Percentiles rank a stretch among this genome's conserved stretches.
These are phyloP conservation scores for Thecophora atra DNA, from an alignment of 2,888 invertebrate species.

Conservation along the genomic window DNA sequence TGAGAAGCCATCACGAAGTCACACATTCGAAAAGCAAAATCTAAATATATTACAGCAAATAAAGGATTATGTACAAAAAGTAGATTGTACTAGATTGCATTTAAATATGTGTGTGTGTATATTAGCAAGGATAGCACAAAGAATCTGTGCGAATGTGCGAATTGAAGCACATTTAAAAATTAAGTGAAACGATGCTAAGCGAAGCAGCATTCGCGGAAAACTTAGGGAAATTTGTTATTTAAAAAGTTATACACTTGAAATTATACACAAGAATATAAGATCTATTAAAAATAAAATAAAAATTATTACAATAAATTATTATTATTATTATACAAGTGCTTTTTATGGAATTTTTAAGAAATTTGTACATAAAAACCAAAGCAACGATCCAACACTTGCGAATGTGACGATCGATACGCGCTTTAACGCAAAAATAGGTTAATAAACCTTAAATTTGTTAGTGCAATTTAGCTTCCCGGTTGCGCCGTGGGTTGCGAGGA, in stretches of 20 bases:
- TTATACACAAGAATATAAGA: conserved; percentile 21
- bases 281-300: too few species aligned
- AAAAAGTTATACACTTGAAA: conserved; percentile 4
- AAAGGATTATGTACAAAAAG: conserved; percentile 18
- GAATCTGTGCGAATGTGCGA: conserved; percentile 1
- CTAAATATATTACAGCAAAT: neutral
- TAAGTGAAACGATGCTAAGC: neutral
- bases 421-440: too few species aligned
- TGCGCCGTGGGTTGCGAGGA: too few species aligned
- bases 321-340: conserved; percentile 7
- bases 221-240: conserved; percentile 42
- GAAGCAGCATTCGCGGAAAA: conserved; percentile 17
- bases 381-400: too few species aligned
- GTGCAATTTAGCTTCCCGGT: too few species aligned
- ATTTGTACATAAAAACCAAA: neutral
- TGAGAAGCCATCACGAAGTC: neutral
- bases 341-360: conserved; percentile 13
- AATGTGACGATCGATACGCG: too few species aligned
- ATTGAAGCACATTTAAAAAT: too few species aligned
- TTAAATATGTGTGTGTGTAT: conserved; percentile 10
- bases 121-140: neutral
- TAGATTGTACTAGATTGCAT: conserved; percentile 34
- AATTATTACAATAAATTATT: too few species aligned
- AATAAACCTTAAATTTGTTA: too few species aligned
- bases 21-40: neutral